Evolutionary conservation across 2,797 vertebrate species (phyloP).

Genomic region (Tauraco hartlaubi): DNA sequence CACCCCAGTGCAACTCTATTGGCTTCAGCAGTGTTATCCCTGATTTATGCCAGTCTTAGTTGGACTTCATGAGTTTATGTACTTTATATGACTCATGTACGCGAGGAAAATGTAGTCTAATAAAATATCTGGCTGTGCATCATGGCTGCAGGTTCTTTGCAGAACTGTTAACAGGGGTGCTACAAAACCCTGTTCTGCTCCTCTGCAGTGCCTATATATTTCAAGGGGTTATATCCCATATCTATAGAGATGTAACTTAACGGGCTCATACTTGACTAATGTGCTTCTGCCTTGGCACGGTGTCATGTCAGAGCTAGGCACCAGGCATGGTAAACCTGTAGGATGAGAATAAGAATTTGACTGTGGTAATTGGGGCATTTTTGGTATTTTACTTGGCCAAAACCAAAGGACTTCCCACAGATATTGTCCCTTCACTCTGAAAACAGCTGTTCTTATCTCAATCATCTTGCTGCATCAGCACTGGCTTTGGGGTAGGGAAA

Average conservation of each 20-base stretch:
- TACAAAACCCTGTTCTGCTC: not conserved
- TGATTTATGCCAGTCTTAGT: constrained; percentile 59
- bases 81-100: constrained; percentile 52
- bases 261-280: not conserved
- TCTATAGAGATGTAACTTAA: not conserved
- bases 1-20: constrained; percentile 15
- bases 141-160: not conserved
- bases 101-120: constrained; percentile 24
- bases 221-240: not conserved
- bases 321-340: not conserved
- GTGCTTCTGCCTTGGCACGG: not conserved
- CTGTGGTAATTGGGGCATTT: not conserved
- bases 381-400: not conserved
- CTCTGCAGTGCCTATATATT: constrained; percentile 19
- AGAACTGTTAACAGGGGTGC: not conserved
- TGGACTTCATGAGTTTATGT: constrained; percentile 56
- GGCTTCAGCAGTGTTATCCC: constrained; percentile 12
- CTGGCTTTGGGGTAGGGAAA: constrained; percentile 18
- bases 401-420: not conserved
- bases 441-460: not conserved
- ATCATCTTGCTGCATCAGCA: not conserved
- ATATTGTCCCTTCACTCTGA: not conserved
- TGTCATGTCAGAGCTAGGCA: not conserved
- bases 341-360: not conserved
- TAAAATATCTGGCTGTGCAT: constrained; percentile 49